Base-by-base conservation (phyloP, 2,888 invertebrate species). In the Gymnosoma rotundatum region DNA sequence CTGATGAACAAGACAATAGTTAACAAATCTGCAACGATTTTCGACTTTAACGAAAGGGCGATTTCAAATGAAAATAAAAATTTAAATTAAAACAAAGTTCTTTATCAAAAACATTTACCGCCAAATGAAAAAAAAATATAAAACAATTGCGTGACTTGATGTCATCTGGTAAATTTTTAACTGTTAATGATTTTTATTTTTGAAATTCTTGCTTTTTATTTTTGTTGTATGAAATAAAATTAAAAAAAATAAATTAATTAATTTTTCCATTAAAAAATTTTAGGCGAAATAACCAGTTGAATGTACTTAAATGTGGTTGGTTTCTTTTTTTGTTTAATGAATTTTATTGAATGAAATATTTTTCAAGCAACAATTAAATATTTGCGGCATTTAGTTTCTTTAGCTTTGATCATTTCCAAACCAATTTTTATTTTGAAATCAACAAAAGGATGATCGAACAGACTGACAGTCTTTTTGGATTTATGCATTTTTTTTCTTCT, bases 61-160 rank as follows among this genome's bases (percentile, higher is more conserved):
- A 83, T 63, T 61, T 66, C 58, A 76, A n/a, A 70, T 58, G 50
- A 70, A 81, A 32, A 48, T 50, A 66, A 32, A 66, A 73, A 73
- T 73, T 79, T 70, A 58, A 82, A 76, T 82, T 82, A 64, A 81
- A 70, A 69, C 20, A 18, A 56, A 63, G 42, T 18, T 25, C 14
- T 16, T 38, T 42, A 73, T 73, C 74, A 81, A 81, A 81, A 64
- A 70, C 56, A 50, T 66, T 73, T 58, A 18, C 81, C 75, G 81
- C 81, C 75, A 70, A 64, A 64, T 20, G 42, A 56, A 80, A 73
- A 42, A n/a, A n/a, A 7, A 42, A 6, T 10, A 56, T 9, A 32
- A 75, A 80, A 61, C 58, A 38, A 70, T 84, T 74, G 82, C 85
- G 85, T 85, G 85, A 85, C 85, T 85, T 70, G 75, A 75, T 75